Evolutionary conservation across 1,140 invertebrate genomes (phyloP), one percentile per base, ranked within the genome.

Genomic region (Caenorhabditis tropicalis): DNA sequence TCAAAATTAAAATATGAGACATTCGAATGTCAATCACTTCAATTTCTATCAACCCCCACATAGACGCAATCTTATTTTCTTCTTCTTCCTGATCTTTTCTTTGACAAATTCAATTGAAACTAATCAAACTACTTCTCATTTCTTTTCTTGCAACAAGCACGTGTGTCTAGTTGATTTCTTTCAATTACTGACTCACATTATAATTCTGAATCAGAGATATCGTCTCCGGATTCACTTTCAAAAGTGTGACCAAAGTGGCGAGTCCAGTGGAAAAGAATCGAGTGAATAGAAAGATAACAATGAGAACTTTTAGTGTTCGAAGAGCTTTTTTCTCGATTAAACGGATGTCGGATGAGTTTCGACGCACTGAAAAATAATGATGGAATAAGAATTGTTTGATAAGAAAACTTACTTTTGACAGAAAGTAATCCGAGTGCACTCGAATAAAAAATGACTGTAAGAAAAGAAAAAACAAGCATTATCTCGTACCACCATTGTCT

Each of bases 21-120:
- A n/a, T n/a, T n/a, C n/a, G n/a, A n/a, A n/a, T n/a, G n/a, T n/a
- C n/a, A n/a, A n/a, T n/a, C n/a, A n/a, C n/a, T n/a, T n/a, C n/a
- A n/a, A n/a, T n/a, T n/a, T n/a, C n/a, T n/a, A n/a, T n/a, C n/a
- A n/a, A n/a, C 58, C 58, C 58, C 31, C 58, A 33, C 58, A 65
- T 19, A 36, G 53, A 29, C 53, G 7, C 53, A 33, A 33, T 65
- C 31, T 4, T 33, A 60, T 65, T 33, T 36, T 65, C 58, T 19
- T 36, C 31, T 36, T 65, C 16, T 15, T 65, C 29, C 33, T 65
- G 19, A 3, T 19, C 29, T 33, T 15, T 29, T 24, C 1, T 29
- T 51, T 51, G 21, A 19, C 16, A 33, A 65, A 65, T 65, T 65
- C 58, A 65, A 65, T 65, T 65, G 31, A 36, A 65, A 65, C 58